phyloP scores from a whole-genome alignment of 2,113 vertebrate species.

The Apistogramma diplotaenia region DNA sequence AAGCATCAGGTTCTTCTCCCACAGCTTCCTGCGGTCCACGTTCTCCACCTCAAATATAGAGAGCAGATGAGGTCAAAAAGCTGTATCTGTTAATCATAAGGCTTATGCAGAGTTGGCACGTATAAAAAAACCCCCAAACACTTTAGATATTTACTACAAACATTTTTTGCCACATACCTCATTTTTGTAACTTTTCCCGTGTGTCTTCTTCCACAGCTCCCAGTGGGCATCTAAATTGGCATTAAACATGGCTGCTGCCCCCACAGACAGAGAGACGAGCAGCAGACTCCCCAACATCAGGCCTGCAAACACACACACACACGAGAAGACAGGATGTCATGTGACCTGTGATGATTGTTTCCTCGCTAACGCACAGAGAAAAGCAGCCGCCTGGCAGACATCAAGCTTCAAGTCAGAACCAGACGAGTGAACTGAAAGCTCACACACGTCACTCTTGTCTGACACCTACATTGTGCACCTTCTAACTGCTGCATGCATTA shows the following conservation, averaged over 20 bases:
- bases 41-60: conserved; percentile 76
- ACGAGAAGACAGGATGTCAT: neutral
- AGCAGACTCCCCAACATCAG: conserved; percentile 49
- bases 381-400: neutral
- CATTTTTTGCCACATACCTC: conserved; percentile 38
- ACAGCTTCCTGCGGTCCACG: conserved; percentile 71
- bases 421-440: neutral
- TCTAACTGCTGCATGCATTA: too few species aligned
- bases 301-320: conserved; percentile 28
- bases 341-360: neutral
- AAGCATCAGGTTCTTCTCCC: conserved; percentile 85
- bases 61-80: neutral
- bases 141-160: neutral
- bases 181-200: conserved; percentile 65
- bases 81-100: fast-evolving
- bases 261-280: conserved; percentile 29
- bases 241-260: conserved; percentile 46
- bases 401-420: neutral
- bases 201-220: conserved; percentile 80
- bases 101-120: neutral
- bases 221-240: conserved; percentile 74
- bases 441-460: too few species aligned
- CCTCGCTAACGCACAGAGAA: neutral
- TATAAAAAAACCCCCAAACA: neutral
- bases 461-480: too few species aligned